Base-by-base conservation (phyloP, 2,797 vertebrate species). In the Masticophis lateralis region DNA sequence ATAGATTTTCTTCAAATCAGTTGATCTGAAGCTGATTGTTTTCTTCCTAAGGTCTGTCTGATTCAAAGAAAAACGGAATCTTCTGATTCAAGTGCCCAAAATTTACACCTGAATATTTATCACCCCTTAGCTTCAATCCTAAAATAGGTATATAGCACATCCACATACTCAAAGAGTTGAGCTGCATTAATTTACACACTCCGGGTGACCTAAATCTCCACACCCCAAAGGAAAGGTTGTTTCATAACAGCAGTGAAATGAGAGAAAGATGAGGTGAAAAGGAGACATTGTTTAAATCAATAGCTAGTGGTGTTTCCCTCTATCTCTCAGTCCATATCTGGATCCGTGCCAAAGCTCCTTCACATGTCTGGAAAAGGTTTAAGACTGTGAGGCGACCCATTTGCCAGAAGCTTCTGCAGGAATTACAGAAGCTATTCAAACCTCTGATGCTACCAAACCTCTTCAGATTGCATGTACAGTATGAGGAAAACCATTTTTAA, bases 91-190 rank as follows among this genome's bases (percentile, higher is more conserved):
- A 55, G 91, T 89, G 90, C 94, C 93, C 90, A 83, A 88, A 91
- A 92, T 91, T 91, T 93, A 94, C 96, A 91, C 88, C 88, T 95
- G 95, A 96, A 97, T 96, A 96, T 96, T 97, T 95, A 96, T 96
- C 90, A 91, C 61, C 79, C 93, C 94, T 95, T 96, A 96, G 57
- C 51, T 43, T 55, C 94, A 95, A 96, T 94, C 92, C 94, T 94
- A 95, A 90, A 27, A 95, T 93, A 95, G 94, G 94, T 95, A 95
- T 96, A 95, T 95, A 95, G 87, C 3, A 0, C 94, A 88, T 89
- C 86, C 94, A 95, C 95, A 95, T 97, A 94, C 96, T 96, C 95
- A 56, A 93, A 87, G 86, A 93, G 93, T 89, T 94, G 92, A 97
- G 92, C 95, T 95, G 95, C 91, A 12, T 27, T 94, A 91, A 92